These are phyloP conservation scores for Ichneumon xanthorius DNA, from an alignment of 2,888 invertebrate species.

Conservation along the genomic window DNA sequence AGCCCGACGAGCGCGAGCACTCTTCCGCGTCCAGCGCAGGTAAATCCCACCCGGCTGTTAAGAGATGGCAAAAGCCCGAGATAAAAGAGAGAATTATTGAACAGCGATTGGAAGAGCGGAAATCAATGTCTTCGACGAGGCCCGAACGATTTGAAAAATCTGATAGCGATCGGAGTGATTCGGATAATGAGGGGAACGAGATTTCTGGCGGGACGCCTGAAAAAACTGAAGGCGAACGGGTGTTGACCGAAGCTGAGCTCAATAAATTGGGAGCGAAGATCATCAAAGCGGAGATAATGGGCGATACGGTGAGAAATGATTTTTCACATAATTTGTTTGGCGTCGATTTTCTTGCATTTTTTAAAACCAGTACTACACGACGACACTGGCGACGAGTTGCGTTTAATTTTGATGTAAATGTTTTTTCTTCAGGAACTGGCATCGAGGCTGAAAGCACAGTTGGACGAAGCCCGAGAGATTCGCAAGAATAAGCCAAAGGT, in stretches of 20 bases:
- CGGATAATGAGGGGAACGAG: conserved; percentile 64
- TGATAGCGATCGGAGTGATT: conserved; percentile 49
- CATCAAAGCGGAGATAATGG: conserved; percentile 97
- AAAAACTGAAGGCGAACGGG: conserved; percentile 47
- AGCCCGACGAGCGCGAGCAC: conserved; percentile 73
- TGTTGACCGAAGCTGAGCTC: conserved; percentile 92
- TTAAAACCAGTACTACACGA: not conserved
- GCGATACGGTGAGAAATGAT: conserved; percentile 87
- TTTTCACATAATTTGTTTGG: conserved; percentile 3
- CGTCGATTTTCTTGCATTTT: not conserved
- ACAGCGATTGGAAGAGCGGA: conserved; percentile 13
- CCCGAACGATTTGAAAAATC: conserved; percentile 49
- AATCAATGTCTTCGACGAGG: conserved; percentile 20
- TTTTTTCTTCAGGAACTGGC: conserved; percentile 86
- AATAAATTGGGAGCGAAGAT: conserved; percentile 96
- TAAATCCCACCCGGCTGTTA: conserved; percentile 61
- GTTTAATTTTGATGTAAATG: not conserved
- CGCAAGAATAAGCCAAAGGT: conserved; percentile 72
- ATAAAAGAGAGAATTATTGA: conserved; percentile 66
- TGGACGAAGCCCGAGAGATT: conserved; percentile 89
- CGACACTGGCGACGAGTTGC: not conserved
- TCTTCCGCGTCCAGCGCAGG: conserved; percentile 44
- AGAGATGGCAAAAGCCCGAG: conserved; percentile 76
- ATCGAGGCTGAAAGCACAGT: conserved; percentile 89
- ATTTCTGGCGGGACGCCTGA: conserved; percentile 50